These are phyloP conservation scores for Bursaphelenchus mucronatus DNA, from an alignment of 1,140 invertebrate species.

Conservation along the genomic window DNA sequence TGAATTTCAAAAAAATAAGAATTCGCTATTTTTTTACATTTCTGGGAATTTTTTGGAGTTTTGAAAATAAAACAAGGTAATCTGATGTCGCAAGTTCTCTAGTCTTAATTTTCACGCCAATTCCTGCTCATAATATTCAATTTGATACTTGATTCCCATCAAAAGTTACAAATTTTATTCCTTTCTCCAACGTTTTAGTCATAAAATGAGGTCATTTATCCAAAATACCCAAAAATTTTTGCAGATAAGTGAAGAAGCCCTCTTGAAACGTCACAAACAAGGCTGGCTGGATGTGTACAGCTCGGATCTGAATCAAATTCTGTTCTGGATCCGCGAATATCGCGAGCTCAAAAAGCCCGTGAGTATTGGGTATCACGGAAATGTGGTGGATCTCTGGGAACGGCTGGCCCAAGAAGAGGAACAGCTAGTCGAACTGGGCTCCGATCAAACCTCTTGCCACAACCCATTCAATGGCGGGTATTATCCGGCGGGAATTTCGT, in stretches of 20 bases:
- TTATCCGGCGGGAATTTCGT: conserved; percentile 67
- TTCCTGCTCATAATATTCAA: too few species aligned
- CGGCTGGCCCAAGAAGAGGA: conserved; percentile 66
- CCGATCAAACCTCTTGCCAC: conserved; percentile 72
- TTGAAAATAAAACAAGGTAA: too few species aligned
- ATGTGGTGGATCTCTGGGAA: conserved; percentile 66
- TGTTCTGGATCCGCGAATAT: conserved; percentile 63
- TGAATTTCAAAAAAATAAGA: too few species aligned
- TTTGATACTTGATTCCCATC: too few species aligned
- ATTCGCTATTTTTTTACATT: too few species aligned
- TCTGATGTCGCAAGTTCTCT: too few species aligned
- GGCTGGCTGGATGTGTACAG: conserved; percentile 68
- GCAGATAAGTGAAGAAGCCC: conserved; percentile 66
- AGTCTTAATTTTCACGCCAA: too few species aligned
- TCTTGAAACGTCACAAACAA: conserved; percentile 68
- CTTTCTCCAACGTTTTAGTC: background rate
- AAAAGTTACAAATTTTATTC: too few species aligned
- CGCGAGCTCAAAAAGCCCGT: conserved; percentile 60
- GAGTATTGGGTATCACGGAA: conserved; percentile 70
- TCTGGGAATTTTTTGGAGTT: too few species aligned
- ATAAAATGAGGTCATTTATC: background rate
- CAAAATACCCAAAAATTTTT: conserved; percentile 24
- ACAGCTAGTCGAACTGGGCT: conserved; percentile 68
- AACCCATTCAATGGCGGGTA: conserved; percentile 71
- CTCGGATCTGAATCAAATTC: conserved; percentile 64